A percentile compares a stretch with the other conserved stretches of the same genome.
Conservation (phyloP, 2,888 invertebrate genomes). For the Netelia melanura region DNA sequence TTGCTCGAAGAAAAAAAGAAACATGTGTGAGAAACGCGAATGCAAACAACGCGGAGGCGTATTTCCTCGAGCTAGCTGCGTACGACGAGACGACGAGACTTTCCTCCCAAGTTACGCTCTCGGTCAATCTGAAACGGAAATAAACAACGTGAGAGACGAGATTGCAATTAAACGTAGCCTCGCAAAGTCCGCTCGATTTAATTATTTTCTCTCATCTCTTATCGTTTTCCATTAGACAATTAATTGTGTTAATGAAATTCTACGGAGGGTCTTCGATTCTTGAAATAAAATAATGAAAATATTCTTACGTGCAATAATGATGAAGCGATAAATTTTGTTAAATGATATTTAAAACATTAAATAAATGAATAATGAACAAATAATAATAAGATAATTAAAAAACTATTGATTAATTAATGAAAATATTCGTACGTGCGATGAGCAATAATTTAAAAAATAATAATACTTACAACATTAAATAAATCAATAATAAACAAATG, state of each 20-base stretch:
- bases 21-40: background rate
- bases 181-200: constrained; percentile 47
- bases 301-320: background rate
- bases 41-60: constrained; percentile 22
- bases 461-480: too few species aligned
- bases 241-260: background rate
- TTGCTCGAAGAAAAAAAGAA: background rate
- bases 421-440: too few species aligned
- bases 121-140: constrained; percentile 21
- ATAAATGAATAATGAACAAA: background rate
- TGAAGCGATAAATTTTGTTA: too few species aligned
- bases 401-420: too few species aligned
- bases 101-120: constrained; percentile 35
- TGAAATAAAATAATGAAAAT: background rate
- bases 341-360: too few species aligned
- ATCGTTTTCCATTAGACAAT: background rate
- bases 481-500: background rate
- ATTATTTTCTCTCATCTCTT: constrained; percentile 2
- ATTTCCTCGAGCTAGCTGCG: background rate
- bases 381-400: background rate
- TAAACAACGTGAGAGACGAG: constrained; percentile 45
- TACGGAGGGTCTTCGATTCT: background rate
- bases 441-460: too few species aligned
- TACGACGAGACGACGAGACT: constrained; percentile 30
- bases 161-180: constrained; percentile 63